A percentile compares a stretch with the other conserved stretches of the same genome.
Evolutionary conservation across 1,140 invertebrate genomes (phyloP).

Genomic region (Drosophila auraria): DNA sequence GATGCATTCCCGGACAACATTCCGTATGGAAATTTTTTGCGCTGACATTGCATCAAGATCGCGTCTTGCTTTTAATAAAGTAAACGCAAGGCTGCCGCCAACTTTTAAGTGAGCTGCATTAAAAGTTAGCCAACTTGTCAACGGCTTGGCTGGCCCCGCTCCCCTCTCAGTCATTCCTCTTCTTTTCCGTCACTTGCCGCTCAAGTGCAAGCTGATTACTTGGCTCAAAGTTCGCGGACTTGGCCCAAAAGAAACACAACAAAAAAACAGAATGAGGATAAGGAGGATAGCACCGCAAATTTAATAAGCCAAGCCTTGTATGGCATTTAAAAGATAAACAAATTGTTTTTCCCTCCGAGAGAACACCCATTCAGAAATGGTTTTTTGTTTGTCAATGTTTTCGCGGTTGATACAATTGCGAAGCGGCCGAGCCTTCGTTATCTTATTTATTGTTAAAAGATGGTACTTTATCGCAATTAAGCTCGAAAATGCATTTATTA

Average conservation of each 20-base stretch:
- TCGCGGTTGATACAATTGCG: conserved; percentile 30
- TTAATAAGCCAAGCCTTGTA: conserved; percentile 52
- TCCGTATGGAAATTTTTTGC: conserved; percentile 56
- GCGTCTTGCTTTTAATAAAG: conserved; percentile 59
- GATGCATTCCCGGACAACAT: conserved; percentile 22
- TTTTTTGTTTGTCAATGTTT: conserved; percentile 30
- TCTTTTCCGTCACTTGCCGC: conserved; percentile 12
- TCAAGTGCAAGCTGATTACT: conserved; percentile 64
- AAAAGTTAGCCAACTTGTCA: conserved; percentile 81
- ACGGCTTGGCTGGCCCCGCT: conserved; percentile 46
- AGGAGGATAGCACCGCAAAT: conserved; percentile 26
- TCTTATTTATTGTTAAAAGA: conserved; percentile 66
- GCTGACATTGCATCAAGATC: conserved; percentile 58
- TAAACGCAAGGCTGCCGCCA: conserved; percentile 45
- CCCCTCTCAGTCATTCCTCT: background rate
- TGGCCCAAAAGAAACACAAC: conserved; percentile 28
- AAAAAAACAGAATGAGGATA: conserved; percentile 2
- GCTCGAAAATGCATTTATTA: conserved; percentile 64
- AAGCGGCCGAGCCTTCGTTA: conserved; percentile 37
- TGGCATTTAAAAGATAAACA: conserved; percentile 48
- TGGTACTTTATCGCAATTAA: conserved; percentile 66
- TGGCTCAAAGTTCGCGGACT: conserved; percentile 53
- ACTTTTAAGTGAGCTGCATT: conserved; percentile 80
- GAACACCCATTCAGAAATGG: conserved; percentile 4
- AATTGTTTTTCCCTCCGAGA: conserved; percentile 36